Base-by-base conservation (phyloP, 2,888 invertebrate species). In the Gymnocheta viridis region DNA sequence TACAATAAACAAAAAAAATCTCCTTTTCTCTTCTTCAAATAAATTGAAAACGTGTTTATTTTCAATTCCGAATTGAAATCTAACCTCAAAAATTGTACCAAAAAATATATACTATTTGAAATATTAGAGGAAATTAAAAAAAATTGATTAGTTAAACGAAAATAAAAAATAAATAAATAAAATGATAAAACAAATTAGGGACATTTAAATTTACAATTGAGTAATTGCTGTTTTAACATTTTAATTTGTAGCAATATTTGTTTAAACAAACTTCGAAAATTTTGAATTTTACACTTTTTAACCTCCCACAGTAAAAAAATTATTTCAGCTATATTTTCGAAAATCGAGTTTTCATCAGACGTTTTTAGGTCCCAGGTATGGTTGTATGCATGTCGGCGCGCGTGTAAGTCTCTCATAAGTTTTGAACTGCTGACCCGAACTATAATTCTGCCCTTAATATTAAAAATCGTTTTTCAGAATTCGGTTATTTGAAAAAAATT, bases 41-140 rank as follows among this genome's bases (percentile, higher is more conserved):
- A 44, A 1, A 29, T 49, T 54, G 22, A 35, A 67, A 47, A 41
- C 19, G n/a, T 76, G 22, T 2, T 47, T 49, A 56, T 66, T 67
- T 77, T 51, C 44, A 78, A 69, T 22, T 44, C 49, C 32, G 4
- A 41, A 29, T 32, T 54, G 17, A 64, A 73, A 51, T 47, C 27
- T 78, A 69, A 82, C 69, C 82, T 82, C 73, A 73, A 73, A 79
- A 79, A 74, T 78, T 74, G 67, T 82, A 82, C 82, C 78, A 82
- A 79, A 82, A 82, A 82, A 3, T 22, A 4, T 22, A 4, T 17
- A 73, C 58, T 47, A 70, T 35, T 73, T 62, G 10, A 73, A 73
- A 62, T 69, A 74, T 44, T 73, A 69, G 54, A 69, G 27, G 32
- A 41, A 79, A 69, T 32, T 66, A 66, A 51, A 82, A 47, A 41